Evolutionary conservation across 2,113 vertebrate genomes (phyloP).

Genomic region (Puntigrus tetrazona): DNA sequence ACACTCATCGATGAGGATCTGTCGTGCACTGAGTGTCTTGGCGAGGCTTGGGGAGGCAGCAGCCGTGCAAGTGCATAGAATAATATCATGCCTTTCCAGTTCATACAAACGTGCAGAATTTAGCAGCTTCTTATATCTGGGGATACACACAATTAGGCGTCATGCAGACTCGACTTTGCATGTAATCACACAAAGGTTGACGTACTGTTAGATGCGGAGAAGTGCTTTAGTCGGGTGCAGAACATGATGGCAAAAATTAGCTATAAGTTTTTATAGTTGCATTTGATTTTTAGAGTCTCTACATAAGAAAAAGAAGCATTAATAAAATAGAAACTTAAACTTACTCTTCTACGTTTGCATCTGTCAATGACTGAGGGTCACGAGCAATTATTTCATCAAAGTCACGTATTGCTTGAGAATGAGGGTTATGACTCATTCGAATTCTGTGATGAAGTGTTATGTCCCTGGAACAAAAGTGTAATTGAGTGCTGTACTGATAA

Average conservation of each 20-base stretch:
- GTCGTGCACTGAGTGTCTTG: slow-evolving; percentile 58
- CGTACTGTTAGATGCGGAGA: background rate
- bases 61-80: slow-evolving; percentile 78
- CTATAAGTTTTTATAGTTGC: background rate
- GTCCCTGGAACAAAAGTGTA: slow-evolving; percentile 58
- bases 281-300: background rate
- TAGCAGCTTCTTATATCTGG: slow-evolving; percentile 70
- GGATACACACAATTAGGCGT: background rate
- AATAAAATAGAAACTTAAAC: background rate
- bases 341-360: slow-evolving; percentile 18
- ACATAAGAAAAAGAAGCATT: background rate
- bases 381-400: slow-evolving; percentile 74
- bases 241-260: background rate
- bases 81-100: slow-evolving; percentile 65
- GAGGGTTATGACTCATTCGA: slow-evolving; percentile 63
- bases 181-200: background rate
- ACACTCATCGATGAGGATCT: slow-evolving; percentile 80
- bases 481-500: background rate
- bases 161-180: background rate
- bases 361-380: background rate
- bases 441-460: slow-evolving; percentile 81
- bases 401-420: fast-evolving
- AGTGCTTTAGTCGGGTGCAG: background rate
- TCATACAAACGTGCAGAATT: slow-evolving; percentile 50
- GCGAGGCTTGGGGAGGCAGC: slow-evolving; percentile 53